Conservation (phyloP, 1,140 invertebrate genomes). For the Drosophila nebulosa region DNA sequence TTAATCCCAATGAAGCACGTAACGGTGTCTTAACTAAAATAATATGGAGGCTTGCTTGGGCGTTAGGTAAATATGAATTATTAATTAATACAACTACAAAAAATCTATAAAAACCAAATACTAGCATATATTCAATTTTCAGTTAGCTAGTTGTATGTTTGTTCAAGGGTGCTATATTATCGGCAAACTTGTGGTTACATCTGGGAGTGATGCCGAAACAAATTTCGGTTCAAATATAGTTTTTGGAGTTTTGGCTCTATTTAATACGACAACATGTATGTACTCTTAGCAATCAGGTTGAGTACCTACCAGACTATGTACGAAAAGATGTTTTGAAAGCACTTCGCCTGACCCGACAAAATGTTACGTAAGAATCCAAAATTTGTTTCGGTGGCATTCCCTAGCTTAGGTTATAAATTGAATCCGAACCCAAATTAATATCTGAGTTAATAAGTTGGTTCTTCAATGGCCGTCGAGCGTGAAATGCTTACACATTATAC, state of each 20-base stretch:
- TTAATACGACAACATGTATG: background rate
- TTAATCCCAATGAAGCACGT: background rate
- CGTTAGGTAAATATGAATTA: conserved; percentile 5
- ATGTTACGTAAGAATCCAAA: background rate
- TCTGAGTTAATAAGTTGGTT: background rate
- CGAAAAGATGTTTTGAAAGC: background rate
- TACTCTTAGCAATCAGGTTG: too few relatives aligned
- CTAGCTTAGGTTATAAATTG: background rate
- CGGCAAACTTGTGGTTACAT: background rate
- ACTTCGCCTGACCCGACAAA: background rate
- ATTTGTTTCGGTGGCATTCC: background rate
- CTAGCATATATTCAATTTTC: conserved; percentile 10
- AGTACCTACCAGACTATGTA: background rate
- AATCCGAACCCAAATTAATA: background rate
- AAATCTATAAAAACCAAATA: background rate
- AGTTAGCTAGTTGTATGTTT: conserved; percentile 17
- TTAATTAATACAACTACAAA: background rate
- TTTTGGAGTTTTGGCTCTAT: background rate
- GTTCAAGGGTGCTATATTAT: conserved; percentile 5
- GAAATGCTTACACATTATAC: conserved; percentile 1
- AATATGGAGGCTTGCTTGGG: background rate
- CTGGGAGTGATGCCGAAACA: background rate
- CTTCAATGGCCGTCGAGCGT: background rate
- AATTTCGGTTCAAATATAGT: background rate
- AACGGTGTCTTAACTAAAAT: conserved; percentile 2